phyloP scores from a whole-genome alignment of 2,797 vertebrate genomes.

The Myioborus miniatus region DNA sequence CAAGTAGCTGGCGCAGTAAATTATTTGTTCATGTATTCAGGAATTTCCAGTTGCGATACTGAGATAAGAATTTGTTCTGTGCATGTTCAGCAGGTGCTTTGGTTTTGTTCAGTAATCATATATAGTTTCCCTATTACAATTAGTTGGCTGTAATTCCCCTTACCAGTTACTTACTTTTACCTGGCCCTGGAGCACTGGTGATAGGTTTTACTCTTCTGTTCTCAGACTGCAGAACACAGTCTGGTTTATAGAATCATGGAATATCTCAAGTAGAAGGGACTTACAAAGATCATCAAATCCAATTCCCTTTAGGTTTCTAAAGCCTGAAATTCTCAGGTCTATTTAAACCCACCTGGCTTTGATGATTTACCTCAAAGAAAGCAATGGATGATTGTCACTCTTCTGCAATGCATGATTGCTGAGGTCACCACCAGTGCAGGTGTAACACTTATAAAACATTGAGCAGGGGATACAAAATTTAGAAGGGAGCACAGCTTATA shows the following conservation, averaged over 20 bases:
- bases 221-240: background rate
- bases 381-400: background rate
- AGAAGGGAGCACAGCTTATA: background rate
- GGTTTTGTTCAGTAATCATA: background rate
- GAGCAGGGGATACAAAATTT: fast-evolving
- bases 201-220: background rate
- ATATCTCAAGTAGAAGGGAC: background rate
- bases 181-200: background rate
- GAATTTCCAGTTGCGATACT: background rate
- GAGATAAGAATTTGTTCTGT: background rate
- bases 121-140: background rate
- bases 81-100: background rate
- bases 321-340: background rate
- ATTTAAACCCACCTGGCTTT: background rate
- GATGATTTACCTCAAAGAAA: background rate
- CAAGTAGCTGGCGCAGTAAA: background rate
- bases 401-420: background rate
- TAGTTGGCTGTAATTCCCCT: background rate
- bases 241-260: background rate
- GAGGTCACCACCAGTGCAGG: background rate
- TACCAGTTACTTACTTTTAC: background rate
- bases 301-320: background rate
- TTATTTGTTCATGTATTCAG: background rate
- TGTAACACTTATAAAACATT: background rate
- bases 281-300: background rate